Conservation (phyloP, 2,113 vertebrate species). For the Pangasianodon hypophthalmus region DNA sequence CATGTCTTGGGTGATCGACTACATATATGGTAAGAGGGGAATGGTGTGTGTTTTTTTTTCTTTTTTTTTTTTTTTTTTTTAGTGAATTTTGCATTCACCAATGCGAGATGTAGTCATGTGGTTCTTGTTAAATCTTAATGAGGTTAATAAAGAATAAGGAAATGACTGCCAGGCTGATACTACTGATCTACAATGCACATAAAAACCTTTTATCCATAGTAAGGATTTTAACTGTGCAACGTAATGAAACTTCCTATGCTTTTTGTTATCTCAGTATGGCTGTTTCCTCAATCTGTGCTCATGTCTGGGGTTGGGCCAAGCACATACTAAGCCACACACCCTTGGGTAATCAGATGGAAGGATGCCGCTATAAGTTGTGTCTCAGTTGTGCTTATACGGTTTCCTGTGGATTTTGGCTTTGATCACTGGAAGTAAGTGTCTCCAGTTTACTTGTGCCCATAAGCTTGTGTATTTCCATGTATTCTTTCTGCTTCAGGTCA, state of each 20-base stretch:
- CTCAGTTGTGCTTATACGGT: not conserved
- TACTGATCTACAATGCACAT: not conserved
- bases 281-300: not conserved
- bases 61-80: not conserved
- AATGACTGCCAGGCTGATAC: not conserved
- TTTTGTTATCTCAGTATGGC: not conserved
- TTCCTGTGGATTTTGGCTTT: slow-evolving; percentile 7
- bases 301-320: slow-evolving; percentile 19
- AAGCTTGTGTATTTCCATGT: not conserved
- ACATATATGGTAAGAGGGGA: not conserved
- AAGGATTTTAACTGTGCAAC: not conserved
- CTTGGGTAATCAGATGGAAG: slow-evolving; percentile 42
- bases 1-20: not conserved
- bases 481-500: not conserved
- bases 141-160: not conserved
- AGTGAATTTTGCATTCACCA: not conserved
- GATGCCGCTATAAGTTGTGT: slow-evolving; percentile 4
- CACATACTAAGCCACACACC: not conserved
- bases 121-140: not conserved
- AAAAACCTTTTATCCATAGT: not conserved
- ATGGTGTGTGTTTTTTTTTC: not conserved
- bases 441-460: not conserved
- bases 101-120: not conserved
- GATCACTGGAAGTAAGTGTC: slow-evolving; percentile 29
- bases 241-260: not conserved